These are phyloP conservation scores for Apeira syringaria DNA, from an alignment of 2,888 invertebrate species.

Conservation along the genomic window DNA sequence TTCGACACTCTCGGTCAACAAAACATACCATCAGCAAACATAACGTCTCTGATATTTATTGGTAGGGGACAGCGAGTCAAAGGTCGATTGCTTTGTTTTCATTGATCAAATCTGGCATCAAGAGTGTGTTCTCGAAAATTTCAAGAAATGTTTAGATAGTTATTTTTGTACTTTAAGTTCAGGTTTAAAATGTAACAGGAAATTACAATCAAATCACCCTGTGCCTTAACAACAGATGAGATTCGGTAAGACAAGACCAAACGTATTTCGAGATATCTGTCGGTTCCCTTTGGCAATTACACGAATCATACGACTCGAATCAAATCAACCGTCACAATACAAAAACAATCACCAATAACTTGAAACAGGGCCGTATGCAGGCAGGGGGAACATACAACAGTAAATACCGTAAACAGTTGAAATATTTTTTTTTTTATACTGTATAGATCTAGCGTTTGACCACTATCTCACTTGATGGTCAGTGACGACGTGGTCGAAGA, in stretches of 20 bases:
- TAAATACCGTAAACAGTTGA: too few species aligned
- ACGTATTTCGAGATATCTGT: not conserved
- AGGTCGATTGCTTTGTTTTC: conserved; percentile 7
- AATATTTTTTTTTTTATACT: too few species aligned
- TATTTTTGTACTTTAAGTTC: too few species aligned
- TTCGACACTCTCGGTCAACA: conserved; percentile 27
- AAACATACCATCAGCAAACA: conserved; percentile 27
- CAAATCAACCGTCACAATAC: conserved; percentile 40
- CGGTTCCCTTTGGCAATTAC: conserved; percentile 13
- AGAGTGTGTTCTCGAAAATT: too few species aligned
- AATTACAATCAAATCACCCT: not conserved
- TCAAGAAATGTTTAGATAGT: too few species aligned
- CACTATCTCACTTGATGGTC: too few species aligned
- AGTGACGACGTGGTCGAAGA: too few species aligned
- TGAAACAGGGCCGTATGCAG: conserved; percentile 12
- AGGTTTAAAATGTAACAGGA: too few species aligned
- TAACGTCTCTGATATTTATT: conserved; percentile 24
- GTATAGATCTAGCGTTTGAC: too few species aligned
- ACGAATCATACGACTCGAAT: conserved; percentile 28
- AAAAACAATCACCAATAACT: conserved; percentile 58
- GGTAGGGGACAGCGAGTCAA: conserved; percentile 9
- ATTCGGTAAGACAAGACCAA: not conserved
- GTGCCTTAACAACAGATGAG: not conserved
- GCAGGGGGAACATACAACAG: not conserved
- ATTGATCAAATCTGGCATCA: conserved; percentile 5